Conservation (phyloP, 1,140 invertebrate species). For the Drosophila sulfurigaster region DNA sequence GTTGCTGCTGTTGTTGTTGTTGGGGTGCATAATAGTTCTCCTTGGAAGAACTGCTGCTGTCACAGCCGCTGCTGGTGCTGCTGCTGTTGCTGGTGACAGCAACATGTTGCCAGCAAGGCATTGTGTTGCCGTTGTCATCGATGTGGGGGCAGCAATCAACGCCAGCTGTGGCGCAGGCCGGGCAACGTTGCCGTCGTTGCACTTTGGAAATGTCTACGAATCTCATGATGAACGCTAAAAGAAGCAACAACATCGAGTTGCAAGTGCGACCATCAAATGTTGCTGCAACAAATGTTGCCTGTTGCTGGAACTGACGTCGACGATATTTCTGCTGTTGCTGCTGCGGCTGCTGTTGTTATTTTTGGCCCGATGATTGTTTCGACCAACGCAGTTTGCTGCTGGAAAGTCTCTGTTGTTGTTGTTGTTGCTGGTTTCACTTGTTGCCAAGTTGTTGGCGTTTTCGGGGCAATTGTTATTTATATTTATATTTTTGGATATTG, state of each 20-base stretch:
- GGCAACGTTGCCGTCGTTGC: conserved; percentile 62
- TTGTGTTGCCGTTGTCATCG: conserved; percentile 62
- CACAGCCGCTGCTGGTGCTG: conserved; percentile 79
- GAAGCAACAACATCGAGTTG: conserved; percentile 83
- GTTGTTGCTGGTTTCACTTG: conserved; percentile 37
- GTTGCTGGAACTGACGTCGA: neutral
- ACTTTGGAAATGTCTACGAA: conserved; percentile 84
- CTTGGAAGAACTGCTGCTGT: conserved; percentile 77
- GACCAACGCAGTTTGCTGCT: conserved; percentile 69
- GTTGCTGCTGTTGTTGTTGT: conserved; percentile 25
- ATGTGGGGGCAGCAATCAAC: conserved; percentile 58
- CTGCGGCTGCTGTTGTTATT: conserved; percentile 55
- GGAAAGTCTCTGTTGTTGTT: conserved; percentile 21
- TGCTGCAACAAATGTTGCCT: conserved; percentile 65
- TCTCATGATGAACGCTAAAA: conserved; percentile 82
- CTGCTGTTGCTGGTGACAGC: conserved; percentile 61
- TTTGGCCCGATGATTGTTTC: conserved; percentile 55
- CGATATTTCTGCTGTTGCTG: conserved; percentile 18
- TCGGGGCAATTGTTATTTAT: conserved; percentile 38
- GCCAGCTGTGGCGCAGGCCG: conserved; percentile 58
- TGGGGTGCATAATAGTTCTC: conserved; percentile 70
- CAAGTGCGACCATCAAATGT: conserved; percentile 56
- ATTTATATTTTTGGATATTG: conserved; percentile 1
- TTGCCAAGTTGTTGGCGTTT: conserved; percentile 59
- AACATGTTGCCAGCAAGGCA: conserved; percentile 72